A percentile compares a stretch with the other conserved stretches of the same genome.
Conservation (phyloP, 92 coral and sea anemone genomes). For the Epizoanthus stellaris region DNA sequence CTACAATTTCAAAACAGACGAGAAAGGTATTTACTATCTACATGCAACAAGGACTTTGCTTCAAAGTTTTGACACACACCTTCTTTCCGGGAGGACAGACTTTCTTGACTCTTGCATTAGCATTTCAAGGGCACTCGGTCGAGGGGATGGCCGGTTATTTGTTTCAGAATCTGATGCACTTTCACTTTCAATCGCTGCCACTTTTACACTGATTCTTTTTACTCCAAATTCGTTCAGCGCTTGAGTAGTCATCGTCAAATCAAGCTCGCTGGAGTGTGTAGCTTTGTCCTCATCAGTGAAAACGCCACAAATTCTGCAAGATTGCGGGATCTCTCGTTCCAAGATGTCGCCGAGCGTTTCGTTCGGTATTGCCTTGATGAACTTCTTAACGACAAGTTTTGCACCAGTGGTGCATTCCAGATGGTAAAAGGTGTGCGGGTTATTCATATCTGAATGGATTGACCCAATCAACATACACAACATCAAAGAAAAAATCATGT, state of each 20-base stretch:
- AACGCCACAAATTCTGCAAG: constrained; percentile 13
- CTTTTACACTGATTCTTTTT: constrained; percentile 13
- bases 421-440: constrained; percentile 11
- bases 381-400: constrained; percentile 14
- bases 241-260: constrained; percentile 17
- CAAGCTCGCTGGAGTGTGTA: constrained; percentile 17
- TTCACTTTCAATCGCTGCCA: constrained; percentile 7
- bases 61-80: constrained; percentile 10
- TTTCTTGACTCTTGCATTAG: neutral
- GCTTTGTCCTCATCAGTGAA: constrained; percentile 10
- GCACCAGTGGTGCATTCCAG: constrained; percentile 13
- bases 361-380: constrained; percentile 14
- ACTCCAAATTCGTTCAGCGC: constrained; percentile 10
- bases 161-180: constrained; percentile 15
- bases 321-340: neutral
- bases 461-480: constrained; percentile 8
- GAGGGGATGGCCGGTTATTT: neutral
- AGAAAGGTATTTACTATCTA: neutral
- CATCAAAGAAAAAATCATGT: neutral
- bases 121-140: constrained; percentile 5
- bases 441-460: constrained; percentile 1
- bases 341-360: constrained; percentile 23
- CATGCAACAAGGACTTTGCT: constrained; percentile 10
- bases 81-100: constrained; percentile 12
- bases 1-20: constrained; percentile 16